Base-by-base conservation (phyloP, 2,797 vertebrate genomes). In the Pampus argenteus region DNA sequence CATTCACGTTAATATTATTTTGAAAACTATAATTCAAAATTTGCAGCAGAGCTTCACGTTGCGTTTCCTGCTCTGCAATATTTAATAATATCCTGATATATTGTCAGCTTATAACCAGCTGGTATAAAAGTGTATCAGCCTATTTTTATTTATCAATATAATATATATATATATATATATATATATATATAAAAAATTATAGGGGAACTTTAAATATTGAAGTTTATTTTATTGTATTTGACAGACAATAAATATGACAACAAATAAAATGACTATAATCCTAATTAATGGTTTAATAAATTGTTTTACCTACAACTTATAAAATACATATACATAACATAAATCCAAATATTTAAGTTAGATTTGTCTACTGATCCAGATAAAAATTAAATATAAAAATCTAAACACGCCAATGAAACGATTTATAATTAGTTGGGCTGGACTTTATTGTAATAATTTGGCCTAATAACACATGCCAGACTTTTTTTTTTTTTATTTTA, bases 401-500 rank as follows among this genome's bases (percentile, higher is more conserved):
- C 6, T 11, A 58, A 55, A 29, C 2, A 23, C 5, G 2, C 29
- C 11, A 20, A 36, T 9, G 17, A 45, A 18, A n/a, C 10, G 1
- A 2, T 7, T 22, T 31, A 22, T 66, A 29, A 74, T 58, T 45
- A 45, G 9, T 0, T 42, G 20, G 17, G 45, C 18, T 42, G 5
- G 15, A 26, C 4, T 14, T 18, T 18, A 28, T 34, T 13, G 4
- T 10, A 10, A 51, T 8, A 20, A 58, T 15, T 18, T 6, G 17
- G 8, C 1, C 26, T 22, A 3, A 49, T 44, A 79, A 84, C 66
- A 79, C 47, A 68, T 25, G 28, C 22, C 2, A 40, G 17, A 45
- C 38, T 71, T 18, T 2, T 44, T 44, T 18, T 14, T 40, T 15
- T 17, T 42, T 42, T 26, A 2, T 40, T 34, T 15, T 40, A 22